phyloP scores from a whole-genome alignment of 2,888 invertebrate species.

The Aphodius granarius region DNA sequence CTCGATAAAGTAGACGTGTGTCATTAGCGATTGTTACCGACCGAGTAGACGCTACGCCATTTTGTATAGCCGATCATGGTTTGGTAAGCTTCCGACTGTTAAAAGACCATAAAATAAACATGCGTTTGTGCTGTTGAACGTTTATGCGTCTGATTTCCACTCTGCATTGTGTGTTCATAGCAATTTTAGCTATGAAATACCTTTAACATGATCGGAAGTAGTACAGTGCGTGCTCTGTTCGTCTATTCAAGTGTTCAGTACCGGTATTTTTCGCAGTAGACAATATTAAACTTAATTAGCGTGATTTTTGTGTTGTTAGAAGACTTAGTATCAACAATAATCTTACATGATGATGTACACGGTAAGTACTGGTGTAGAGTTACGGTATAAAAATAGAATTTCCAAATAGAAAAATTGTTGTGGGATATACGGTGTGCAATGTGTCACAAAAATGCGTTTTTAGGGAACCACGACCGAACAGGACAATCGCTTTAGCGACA shows the following conservation, averaged over 20 bases:
- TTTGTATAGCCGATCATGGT: slow-evolving; percentile 40
- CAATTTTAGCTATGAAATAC: slow-evolving; percentile 1
- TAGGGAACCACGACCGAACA: slow-evolving; percentile 99
- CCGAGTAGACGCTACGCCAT: slow-evolving; percentile 45
- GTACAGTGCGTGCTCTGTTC: neutral
- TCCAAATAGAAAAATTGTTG: no score
- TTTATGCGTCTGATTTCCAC: neutral
- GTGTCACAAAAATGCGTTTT: slow-evolving; percentile 27
- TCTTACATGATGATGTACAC: slow-evolving; percentile 48
- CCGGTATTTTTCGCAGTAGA: slow-evolving; percentile 22
- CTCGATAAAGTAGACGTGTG: neutral
- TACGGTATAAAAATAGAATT: slow-evolving; percentile 24
- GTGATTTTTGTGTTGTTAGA: slow-evolving; percentile 21
- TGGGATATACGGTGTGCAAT: neutral
- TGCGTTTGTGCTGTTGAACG: slow-evolving; percentile 19
- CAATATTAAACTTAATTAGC: slow-evolving; percentile 15
- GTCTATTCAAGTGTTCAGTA: slow-evolving; percentile 20
- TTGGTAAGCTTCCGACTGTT: slow-evolving; percentile 19
- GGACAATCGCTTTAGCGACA: slow-evolving; percentile 98
- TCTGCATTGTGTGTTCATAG: slow-evolving; percentile 14
- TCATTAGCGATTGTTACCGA: slow-evolving; percentile 20
- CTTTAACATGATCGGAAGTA: slow-evolving; percentile 1
- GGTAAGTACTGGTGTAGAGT: slow-evolving; percentile 38
- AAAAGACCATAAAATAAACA: slow-evolving; percentile 17
- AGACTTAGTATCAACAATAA: slow-evolving; percentile 10